phyloP scores from a whole-genome alignment of 2,113 vertebrate genomes.

The Erinaceus europaeus region DNA sequence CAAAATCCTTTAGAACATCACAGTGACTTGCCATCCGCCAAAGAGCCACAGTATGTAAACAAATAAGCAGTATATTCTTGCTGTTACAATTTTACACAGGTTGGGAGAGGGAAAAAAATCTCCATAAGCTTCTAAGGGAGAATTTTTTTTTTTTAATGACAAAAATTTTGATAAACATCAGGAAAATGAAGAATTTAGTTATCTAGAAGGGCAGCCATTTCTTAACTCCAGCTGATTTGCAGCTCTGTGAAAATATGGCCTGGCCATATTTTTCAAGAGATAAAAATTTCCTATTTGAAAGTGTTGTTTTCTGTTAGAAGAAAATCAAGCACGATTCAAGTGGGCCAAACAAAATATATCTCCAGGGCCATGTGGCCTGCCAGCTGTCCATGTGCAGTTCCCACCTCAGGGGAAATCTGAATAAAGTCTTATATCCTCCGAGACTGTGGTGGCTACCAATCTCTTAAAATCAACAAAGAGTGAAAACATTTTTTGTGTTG shows the following conservation, averaged over 20 bases:
- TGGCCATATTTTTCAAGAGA: not conserved
- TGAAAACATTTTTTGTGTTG: slow-evolving; percentile 5
- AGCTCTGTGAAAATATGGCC: not conserved
- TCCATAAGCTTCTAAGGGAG: not conserved
- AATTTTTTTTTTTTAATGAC: too few relatives aligned
- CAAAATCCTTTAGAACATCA: not conserved
- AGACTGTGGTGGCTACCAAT: slow-evolving; percentile 22
- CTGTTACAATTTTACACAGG: not conserved
- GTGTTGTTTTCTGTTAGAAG: not conserved
- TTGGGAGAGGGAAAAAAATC: not conserved
- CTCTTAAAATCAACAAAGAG: slow-evolving; percentile 34
- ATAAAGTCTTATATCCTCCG: slow-evolving; percentile 5
- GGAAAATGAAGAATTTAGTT: not conserved
- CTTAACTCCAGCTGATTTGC: not conserved
- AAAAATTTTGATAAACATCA: not conserved
- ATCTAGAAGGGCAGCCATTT: not conserved
- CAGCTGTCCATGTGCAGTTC: not conserved
- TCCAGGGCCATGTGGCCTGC: not conserved
- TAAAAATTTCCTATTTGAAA: slow-evolving; percentile 4
- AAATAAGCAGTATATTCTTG: not conserved
- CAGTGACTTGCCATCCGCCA: not conserved
- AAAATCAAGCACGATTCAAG: not conserved
- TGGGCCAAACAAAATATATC: slow-evolving; percentile 7
- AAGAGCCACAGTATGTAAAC: not conserved
- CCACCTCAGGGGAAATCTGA: slow-evolving; percentile 2